Conservation (phyloP, 2,797 vertebrate genomes). For the Odontamblyopus lacepedii region DNA sequence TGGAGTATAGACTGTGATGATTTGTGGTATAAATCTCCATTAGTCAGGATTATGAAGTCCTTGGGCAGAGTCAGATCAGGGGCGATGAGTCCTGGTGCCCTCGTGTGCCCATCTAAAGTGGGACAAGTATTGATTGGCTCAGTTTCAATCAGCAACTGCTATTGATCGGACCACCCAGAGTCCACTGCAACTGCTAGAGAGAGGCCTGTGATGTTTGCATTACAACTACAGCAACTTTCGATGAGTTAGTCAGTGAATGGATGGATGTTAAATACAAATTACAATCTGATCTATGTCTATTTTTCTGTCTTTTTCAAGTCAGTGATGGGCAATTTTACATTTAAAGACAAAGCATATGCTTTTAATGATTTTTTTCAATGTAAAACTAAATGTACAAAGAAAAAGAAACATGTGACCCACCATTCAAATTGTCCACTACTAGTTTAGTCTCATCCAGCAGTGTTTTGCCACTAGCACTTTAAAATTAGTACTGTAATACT, state of each 20-base stretch:
- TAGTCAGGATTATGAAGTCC: conserved; percentile 26
- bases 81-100: conserved; percentile 42
- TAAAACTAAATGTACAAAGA: too few relatives aligned
- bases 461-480: too few relatives aligned
- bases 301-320: background rate
- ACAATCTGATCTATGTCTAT: too few relatives aligned
- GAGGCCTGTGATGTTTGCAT: conserved; percentile 16
- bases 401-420: too few relatives aligned
- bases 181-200: conserved; percentile 18
- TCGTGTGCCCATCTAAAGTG: conserved; percentile 40
- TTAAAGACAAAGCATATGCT: background rate
- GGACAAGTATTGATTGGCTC: conserved; percentile 56
- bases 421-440: background rate
- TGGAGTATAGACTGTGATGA: conserved; percentile 8
- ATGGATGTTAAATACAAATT: background rate
- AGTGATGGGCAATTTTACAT: background rate
- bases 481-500: too few relatives aligned
- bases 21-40: conserved; percentile 23
- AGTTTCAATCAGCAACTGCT: conserved; percentile 49
- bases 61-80: conserved; percentile 20
- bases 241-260: background rate
- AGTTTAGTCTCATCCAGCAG: background rate
- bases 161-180: conserved; percentile 43
- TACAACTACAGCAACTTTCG: background rate
- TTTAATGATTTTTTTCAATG: background rate